phyloP scores from a whole-genome alignment of 2,888 invertebrate genomes.

The Catocala sponsa region DNA sequence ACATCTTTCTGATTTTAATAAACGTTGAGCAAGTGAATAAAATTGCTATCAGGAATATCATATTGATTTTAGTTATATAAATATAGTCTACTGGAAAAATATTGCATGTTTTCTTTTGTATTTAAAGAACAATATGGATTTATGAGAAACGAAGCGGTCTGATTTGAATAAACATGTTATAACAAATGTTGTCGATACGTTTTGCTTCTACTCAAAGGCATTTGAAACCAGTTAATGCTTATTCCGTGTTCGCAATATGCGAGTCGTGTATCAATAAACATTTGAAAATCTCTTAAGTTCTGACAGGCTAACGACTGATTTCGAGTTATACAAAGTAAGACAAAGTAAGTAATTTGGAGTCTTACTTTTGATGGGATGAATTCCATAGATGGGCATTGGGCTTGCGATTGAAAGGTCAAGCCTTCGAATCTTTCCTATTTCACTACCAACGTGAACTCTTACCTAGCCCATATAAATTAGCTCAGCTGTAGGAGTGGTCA shows the following conservation, averaged over 20 bases:
- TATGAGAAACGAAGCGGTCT: slow-evolving; percentile 26
- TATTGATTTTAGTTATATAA: slow-evolving; percentile 13
- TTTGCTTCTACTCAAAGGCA: slow-evolving; percentile 44
- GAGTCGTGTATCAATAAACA: slow-evolving; percentile 44
- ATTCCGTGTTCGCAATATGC: slow-evolving; percentile 47
- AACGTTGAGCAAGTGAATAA: slow-evolving; percentile 6
- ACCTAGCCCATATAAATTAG: too few species aligned
- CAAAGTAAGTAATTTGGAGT: neutral
- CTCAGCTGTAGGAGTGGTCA: too few species aligned
- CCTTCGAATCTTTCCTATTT: too few species aligned
- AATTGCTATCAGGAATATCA: slow-evolving; percentile 16
- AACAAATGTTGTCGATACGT: slow-evolving; percentile 47
- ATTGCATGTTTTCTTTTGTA: slow-evolving; percentile 21
- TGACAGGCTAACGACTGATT: neutral
- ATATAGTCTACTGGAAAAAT: slow-evolving; percentile 29
- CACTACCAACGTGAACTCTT: too few species aligned
- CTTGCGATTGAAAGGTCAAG: too few species aligned
- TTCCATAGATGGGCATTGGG: too few species aligned
- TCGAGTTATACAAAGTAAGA: neutral
- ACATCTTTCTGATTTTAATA: slow-evolving; percentile 5
- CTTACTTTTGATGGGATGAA: too few species aligned
- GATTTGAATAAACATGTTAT: slow-evolving; percentile 47
- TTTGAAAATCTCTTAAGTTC: slow-evolving; percentile 9
- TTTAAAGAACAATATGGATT: slow-evolving; percentile 36
- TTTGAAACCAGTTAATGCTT: slow-evolving; percentile 51